Base-by-base conservation (phyloP, 2,113 vertebrate genomes). In the Talpa occidentalis region DNA sequence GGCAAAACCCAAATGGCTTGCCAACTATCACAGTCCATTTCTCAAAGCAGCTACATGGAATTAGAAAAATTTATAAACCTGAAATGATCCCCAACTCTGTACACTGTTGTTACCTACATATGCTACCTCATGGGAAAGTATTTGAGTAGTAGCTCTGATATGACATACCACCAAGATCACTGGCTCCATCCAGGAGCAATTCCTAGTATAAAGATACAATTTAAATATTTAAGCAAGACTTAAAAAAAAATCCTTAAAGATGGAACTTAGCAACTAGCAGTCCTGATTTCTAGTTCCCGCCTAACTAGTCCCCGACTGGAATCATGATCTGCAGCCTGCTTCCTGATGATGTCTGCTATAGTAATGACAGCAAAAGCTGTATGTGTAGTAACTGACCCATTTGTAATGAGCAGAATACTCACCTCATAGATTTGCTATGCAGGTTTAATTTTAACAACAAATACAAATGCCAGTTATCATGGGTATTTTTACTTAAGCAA, bases 201-300 rank as follows among this genome's bases (percentile, higher is more conserved):
- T 85, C 47, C 22, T 24, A 59, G 90, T 30, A 87, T 64, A 69
- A 87, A 60, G n/a, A 91, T 12, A 81, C 73, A 12, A 81, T 52
- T 14, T 4, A 67, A 74, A 8, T 47, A 94, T 40, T 69, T n/a
- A 87, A 86, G 35, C 28, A 88, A 90, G n/a, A 64, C 32, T 85
- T 92, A 21, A 91, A 77, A 74, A 82, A 94, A 90, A 5, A 76
- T 60, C 47, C 76, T 94, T 56, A 76, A 94, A 93, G 30, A 90
- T 2, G n/a, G 62, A 87, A 79, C 10, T 28, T 26, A 5, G 15
- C 11, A 52, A 62, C 5, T 0, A 1, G 32, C 54, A 90, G 83
- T 74, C 47, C 35, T 16, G 76, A 52, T 21, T 72, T 80, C 72
- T 78, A 81, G 42, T 30, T 28, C 52, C n/a, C 54, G 21, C 76